A percentile compares a stretch with the other conserved stretches of the same genome.
phyloP scores from a whole-genome alignment of 2,888 invertebrate species.

The Augiades crinisus region DNA sequence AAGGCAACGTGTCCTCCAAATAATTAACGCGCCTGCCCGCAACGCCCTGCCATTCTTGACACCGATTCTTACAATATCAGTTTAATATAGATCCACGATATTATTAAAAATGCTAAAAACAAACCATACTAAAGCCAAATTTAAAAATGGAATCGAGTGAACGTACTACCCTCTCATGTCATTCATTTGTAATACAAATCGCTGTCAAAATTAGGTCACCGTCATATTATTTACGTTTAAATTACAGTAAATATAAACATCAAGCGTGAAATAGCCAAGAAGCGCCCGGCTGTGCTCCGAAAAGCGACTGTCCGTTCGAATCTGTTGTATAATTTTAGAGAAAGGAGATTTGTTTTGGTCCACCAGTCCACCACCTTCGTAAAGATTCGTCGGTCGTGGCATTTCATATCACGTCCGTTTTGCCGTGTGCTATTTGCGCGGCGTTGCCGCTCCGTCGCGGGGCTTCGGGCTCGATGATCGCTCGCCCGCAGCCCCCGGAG shows the following conservation, averaged over 20 bases:
- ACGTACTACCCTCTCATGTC: neutral
- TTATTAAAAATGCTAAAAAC: constrained; percentile 7
- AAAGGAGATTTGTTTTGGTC: constrained; percentile 81
- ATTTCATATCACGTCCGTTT: constrained; percentile 72
- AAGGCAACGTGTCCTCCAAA: constrained; percentile 30
- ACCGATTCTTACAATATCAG: constrained; percentile 6
- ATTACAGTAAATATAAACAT: constrained; percentile 32
- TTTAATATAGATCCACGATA: constrained; percentile 3
- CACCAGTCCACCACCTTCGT: constrained; percentile 71
- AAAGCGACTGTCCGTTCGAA: constrained; percentile 48
- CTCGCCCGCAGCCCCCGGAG: constrained; percentile 45
- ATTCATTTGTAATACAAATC: constrained; percentile 8
- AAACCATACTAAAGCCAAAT: neutral
- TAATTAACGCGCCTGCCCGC: constrained; percentile 16
- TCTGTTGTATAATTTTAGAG: constrained; percentile 77
- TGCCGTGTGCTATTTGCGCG: constrained; percentile 66
- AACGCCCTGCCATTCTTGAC: constrained; percentile 20
- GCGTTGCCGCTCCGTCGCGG: constrained; percentile 65
- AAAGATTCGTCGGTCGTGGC: constrained; percentile 65
- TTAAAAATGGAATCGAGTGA: constrained; percentile 9
- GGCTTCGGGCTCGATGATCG: constrained; percentile 52
- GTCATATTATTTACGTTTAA: constrained; percentile 21
- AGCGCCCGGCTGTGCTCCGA: constrained; percentile 48
- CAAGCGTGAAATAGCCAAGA: constrained; percentile 50
- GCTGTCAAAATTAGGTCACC: constrained; percentile 24